phyloP scores from a whole-genome alignment of 2,113 vertebrate genomes.

The Trematomus loennbergii region DNA sequence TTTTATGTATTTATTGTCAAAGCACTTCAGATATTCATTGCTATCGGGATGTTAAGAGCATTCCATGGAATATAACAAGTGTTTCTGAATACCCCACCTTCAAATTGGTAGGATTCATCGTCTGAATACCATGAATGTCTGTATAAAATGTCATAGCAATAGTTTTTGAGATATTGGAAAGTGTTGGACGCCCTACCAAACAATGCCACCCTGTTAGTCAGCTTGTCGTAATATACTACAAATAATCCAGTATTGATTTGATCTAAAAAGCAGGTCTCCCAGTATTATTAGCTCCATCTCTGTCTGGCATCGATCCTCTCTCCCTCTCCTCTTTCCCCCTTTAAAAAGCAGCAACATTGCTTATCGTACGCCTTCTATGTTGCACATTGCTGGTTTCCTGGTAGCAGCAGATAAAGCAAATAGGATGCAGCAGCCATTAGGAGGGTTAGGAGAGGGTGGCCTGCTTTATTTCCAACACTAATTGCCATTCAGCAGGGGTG shows the following conservation, averaged over 20 bases:
- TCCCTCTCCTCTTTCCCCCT: too few relatives aligned
- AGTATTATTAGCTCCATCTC: not conserved
- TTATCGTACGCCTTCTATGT: not conserved
- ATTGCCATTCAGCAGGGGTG: slow-evolving; percentile 64
- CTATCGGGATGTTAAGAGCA: too few relatives aligned
- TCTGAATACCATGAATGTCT: not conserved
- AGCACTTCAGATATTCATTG: too few relatives aligned
- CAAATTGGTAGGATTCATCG: not conserved
- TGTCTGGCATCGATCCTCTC: not conserved
- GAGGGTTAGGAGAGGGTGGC: slow-evolving; percentile 27
- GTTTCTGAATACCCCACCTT: too few relatives aligned
- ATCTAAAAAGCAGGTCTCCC: not conserved
- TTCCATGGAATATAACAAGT: too few relatives aligned
- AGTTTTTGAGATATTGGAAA: not conserved
- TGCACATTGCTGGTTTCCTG: slow-evolving; percentile 7
- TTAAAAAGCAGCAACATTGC: not conserved
- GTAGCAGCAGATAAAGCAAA: slow-evolving; percentile 25
- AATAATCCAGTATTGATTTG: not conserved
- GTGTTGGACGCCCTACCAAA: too few relatives aligned
- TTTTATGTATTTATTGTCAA: too few relatives aligned
- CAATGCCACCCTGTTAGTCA: not conserved
- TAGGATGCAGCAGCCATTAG: slow-evolving; percentile 28
- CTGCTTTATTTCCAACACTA: slow-evolving; percentile 45
- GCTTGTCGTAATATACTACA: not conserved
- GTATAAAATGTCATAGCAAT: not conserved